A percentile compares a stretch with the other conserved stretches of the same genome.
Conservation (phyloP, 2,797 vertebrate species). For the Sebastiscus tertius region DNA sequence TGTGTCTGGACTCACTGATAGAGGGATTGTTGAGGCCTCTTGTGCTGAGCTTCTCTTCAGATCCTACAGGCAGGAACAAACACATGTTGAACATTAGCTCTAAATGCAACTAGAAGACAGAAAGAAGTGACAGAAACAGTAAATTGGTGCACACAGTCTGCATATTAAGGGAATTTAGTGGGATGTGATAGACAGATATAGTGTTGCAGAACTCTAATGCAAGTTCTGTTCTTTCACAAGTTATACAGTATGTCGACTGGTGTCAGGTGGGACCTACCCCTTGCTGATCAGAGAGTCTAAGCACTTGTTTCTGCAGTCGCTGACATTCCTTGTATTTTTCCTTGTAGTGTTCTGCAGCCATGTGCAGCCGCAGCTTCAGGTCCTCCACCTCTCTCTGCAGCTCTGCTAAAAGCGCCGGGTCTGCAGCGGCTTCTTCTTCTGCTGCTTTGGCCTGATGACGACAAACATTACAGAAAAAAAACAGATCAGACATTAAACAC, state of each 20-base stretch:
- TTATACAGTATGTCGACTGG: not conserved
- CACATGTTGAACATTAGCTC: not conserved
- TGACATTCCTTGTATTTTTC: conserved; percentile 99
- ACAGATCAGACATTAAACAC: not conserved
- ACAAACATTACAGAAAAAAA: conserved; percentile 3
- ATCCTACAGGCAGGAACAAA: conserved; percentile 61
- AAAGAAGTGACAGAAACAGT: not conserved
- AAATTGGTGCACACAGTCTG: not conserved
- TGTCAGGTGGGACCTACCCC: conserved; percentile 83
- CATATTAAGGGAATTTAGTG: not conserved
- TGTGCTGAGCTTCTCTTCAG: conserved; percentile 81
- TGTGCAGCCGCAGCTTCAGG: conserved; percentile 95
- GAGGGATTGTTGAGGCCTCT: conserved; percentile 82
- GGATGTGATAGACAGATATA: too few relatives aligned
- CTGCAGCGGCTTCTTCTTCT: conserved; percentile 71
- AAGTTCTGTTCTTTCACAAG: conserved; percentile 4
- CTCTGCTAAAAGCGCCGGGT: conserved; percentile 84
- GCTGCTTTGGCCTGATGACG: conserved; percentile 59
- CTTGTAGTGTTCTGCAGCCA: conserved; percentile 99
- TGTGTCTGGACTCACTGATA: conserved; percentile 80
- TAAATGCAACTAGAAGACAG: not conserved
- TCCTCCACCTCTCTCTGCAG: conserved; percentile 97
- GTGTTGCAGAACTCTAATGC: too few relatives aligned
- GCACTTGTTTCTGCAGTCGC: conserved; percentile 95
- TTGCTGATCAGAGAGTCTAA: conserved; percentile 89